Percentiles rank a stretch among this genome's conserved stretches.
Evolutionary conservation across 1,140 invertebrate species (phyloP).

Genomic region (Drosophila sp.): DNA sequence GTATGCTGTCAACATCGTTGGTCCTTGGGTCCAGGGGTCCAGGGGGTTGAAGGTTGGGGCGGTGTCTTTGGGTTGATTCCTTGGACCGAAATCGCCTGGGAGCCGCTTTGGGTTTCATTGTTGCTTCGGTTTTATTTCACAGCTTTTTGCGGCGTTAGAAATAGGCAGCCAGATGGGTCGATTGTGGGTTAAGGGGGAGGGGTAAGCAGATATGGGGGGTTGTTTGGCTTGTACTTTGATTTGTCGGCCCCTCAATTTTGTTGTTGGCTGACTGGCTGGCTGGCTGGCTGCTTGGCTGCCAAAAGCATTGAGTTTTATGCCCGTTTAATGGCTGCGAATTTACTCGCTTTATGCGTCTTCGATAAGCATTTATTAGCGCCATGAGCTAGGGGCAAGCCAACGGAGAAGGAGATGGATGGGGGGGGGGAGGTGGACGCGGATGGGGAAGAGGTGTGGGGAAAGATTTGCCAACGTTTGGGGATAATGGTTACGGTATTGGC

Average conservation of each 20-base stretch:
- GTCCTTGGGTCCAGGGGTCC: constrained; percentile 20
- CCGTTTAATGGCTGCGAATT: constrained; percentile 79
- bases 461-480: constrained; percentile 21
- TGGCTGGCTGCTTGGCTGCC: background rate
- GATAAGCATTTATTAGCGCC: constrained; percentile 80
- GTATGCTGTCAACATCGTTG: constrained; percentile 80
- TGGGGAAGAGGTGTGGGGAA: background rate
- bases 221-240: constrained; percentile 75
- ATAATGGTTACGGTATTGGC: constrained; percentile 69
- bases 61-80: constrained; percentile 28
- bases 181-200: too few species aligned
- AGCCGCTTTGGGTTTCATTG: constrained; percentile 79
- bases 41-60: constrained; percentile 2
- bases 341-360: constrained; percentile 80
- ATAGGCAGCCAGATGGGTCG: constrained; percentile 2
- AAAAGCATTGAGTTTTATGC: constrained; percentile 69
- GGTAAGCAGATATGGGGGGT: background rate
- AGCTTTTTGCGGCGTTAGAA: constrained; percentile 46
- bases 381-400: constrained; percentile 34
- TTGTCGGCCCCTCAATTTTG: constrained; percentile 62
- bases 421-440: background rate
- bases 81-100: constrained; percentile 76
- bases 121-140: constrained; percentile 75
- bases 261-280: constrained; percentile 24
- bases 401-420: background rate